A percentile compares a stretch with the other conserved stretches of the same genome.
These are phyloP conservation scores for Brachypalpus laphriformis DNA, from an alignment of 2,888 invertebrate species.

Conservation along the genomic window DNA sequence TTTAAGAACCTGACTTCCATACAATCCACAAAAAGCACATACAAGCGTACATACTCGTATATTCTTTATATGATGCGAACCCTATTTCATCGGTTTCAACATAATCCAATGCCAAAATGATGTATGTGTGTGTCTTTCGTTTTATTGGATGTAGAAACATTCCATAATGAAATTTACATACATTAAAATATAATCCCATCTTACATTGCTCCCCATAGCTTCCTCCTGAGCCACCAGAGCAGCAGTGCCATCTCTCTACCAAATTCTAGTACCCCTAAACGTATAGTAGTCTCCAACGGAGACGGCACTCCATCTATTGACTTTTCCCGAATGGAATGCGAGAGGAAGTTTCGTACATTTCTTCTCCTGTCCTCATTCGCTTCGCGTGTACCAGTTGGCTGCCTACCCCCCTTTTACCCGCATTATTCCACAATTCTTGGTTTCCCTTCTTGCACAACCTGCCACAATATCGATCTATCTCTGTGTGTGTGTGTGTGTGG, in stretches of 20 bases:
- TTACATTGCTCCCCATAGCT: slow-evolving; percentile 1
- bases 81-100: background rate
- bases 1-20: too few relatives aligned
- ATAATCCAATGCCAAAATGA: slow-evolving; percentile 9
- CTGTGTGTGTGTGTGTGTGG: slow-evolving; percentile 24
- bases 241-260: background rate
- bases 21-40: background rate
- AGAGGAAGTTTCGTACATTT: slow-evolving; percentile 63
- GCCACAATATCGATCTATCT: slow-evolving; percentile 61
- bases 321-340: slow-evolving; percentile 74
- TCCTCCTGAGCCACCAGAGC: background rate
- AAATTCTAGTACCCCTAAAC: background rate
- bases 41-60: background rate
- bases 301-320: slow-evolving; percentile 63
- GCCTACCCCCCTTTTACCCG: background rate
- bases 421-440: slow-evolving; percentile 22
- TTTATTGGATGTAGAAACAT: slow-evolving; percentile 34
- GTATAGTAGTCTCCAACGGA: slow-evolving; percentile 1
- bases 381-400: slow-evolving; percentile 36
- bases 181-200: slow-evolving; percentile 45
- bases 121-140: slow-evolving; percentile 39
- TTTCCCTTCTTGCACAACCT: slow-evolving; percentile 60
- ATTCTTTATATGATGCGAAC: background rate
- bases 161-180: slow-evolving; percentile 36
- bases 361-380: slow-evolving; percentile 65